phyloP scores from a whole-genome alignment of 2,888 invertebrate genomes.

The Hedychridium roseum region DNA sequence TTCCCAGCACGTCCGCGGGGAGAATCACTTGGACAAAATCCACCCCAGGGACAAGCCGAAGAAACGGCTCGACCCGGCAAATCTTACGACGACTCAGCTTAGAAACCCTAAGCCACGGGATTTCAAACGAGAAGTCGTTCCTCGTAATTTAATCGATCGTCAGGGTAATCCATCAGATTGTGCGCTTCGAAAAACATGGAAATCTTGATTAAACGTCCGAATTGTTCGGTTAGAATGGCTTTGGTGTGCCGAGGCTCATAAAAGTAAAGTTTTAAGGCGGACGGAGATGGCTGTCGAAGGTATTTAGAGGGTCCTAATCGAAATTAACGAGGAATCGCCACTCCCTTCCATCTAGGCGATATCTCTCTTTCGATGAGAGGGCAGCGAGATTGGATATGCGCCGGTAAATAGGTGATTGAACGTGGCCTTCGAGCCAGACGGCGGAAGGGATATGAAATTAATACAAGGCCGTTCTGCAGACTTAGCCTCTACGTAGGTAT shows the following conservation, averaged over 20 bases:
- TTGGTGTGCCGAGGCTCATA: too few species aligned
- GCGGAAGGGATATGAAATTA: constrained; percentile 62
- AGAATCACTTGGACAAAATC: too few species aligned
- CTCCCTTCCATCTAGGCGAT: constrained; percentile 59
- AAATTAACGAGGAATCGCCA: constrained; percentile 51
- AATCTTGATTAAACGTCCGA: constrained; percentile 15
- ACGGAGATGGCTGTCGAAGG: constrained; percentile 6
- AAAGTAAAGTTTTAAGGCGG: too few species aligned
- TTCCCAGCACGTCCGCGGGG: too few species aligned
- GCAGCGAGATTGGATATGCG: constrained; percentile 55
- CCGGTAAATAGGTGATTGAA: constrained; percentile 63
- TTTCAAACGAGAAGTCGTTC: too few species aligned
- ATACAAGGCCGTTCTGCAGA: constrained; percentile 56
- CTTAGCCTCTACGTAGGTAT: constrained; percentile 48
- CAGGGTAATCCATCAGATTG: too few species aligned
- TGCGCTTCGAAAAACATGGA: too few species aligned
- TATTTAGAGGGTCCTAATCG: constrained; percentile 39
- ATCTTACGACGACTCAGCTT: too few species aligned
- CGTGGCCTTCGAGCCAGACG: constrained; percentile 35
- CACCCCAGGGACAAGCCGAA: too few species aligned
- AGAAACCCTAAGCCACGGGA: too few species aligned
- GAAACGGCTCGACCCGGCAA: too few species aligned
- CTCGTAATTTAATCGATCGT: too few species aligned
- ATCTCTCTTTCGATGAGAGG: constrained; percentile 51
- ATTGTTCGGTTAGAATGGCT: neutral